A percentile compares a stretch with the other conserved stretches of the same genome.
phyloP scores from a whole-genome alignment of 2,797 vertebrate species.

The Salarias fasciatus region DNA sequence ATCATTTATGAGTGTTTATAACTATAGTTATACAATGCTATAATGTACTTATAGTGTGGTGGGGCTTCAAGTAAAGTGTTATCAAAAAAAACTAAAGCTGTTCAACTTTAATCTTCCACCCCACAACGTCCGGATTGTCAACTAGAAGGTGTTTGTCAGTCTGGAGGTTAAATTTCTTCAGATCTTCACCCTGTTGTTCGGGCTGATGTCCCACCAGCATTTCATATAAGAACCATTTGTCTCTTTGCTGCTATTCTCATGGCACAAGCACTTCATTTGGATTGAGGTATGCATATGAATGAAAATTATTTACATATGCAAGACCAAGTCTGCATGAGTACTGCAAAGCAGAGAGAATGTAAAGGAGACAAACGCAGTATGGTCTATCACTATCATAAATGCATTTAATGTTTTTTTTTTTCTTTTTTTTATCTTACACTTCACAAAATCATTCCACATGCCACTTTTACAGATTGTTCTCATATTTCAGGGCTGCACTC shows the following conservation, averaged over 20 bases:
- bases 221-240: slow-evolving; percentile 6
- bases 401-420: slow-evolving; percentile 16
- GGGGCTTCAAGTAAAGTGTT: too few relatives aligned
- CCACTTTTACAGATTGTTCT: slow-evolving; percentile 35
- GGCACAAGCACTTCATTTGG: slow-evolving; percentile 28
- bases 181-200: too few relatives aligned
- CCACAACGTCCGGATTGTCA: too few relatives aligned
- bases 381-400: slow-evolving; percentile 18
- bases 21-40: too few relatives aligned
- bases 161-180: too few relatives aligned
- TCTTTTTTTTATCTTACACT: slow-evolving; percentile 36
- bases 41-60: too few relatives aligned
- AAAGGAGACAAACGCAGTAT: background rate
- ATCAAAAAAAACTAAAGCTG: too few relatives aligned
- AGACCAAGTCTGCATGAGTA: slow-evolving; percentile 31
- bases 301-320: slow-evolving; percentile 60
- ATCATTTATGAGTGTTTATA: too few relatives aligned
- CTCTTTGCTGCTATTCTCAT: slow-evolving; percentile 19
- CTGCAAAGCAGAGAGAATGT: slow-evolving; percentile 3
- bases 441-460: slow-evolving; percentile 27
- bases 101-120: too few relatives aligned
- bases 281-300: slow-evolving; percentile 42
- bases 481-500: slow-evolving; percentile 30
- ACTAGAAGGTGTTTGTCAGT: too few relatives aligned
- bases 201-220: too few relatives aligned